Percentiles rank a stretch among this genome's conserved stretches.
phyloP scores from a whole-genome alignment of 1,140 invertebrate species.

The Drosophila watanabei region DNA sequence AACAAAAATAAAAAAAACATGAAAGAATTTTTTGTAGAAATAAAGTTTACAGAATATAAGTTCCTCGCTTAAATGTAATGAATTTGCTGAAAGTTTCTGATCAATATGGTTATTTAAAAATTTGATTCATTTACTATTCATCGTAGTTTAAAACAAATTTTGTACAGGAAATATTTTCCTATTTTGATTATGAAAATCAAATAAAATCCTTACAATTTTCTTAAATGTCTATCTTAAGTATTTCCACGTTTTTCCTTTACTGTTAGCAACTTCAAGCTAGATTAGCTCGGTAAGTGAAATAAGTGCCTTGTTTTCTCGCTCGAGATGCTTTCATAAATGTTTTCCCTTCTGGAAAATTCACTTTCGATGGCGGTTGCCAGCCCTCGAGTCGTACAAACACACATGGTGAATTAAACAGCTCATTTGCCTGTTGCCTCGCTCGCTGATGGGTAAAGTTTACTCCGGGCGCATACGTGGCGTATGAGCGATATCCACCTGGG shows the following conservation, averaged over 20 bases:
- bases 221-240: too few relatives aligned
- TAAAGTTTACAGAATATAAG: not conserved
- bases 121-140: too few relatives aligned
- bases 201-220: not conserved
- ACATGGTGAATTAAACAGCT: slow-evolving; percentile 61
- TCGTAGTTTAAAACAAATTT: not conserved
- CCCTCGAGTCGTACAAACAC: slow-evolving; percentile 7
- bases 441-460: slow-evolving; percentile 56
- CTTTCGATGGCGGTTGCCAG: not conserved
- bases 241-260: not conserved
- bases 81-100: not conserved
- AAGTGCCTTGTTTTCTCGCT: slow-evolving; percentile 8
- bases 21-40: not conserved
- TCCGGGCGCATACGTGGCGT: slow-evolving; percentile 21
- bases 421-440: slow-evolving; percentile 43
- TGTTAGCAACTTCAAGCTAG: not conserved
- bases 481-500: slow-evolving; percentile 27
- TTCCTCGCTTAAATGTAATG: not conserved
- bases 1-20: too few relatives aligned
- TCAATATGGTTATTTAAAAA: too few relatives aligned
- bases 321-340: slow-evolving; percentile 10
- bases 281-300: slow-evolving; percentile 8
- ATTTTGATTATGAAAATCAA: not conserved
- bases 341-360: slow-evolving; percentile 21
- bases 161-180: not conserved